Evolutionary conservation across 2,797 vertebrate species (phyloP), one percentile per base, ranked within the genome.

Genomic region (Sebastes minor): DNA sequence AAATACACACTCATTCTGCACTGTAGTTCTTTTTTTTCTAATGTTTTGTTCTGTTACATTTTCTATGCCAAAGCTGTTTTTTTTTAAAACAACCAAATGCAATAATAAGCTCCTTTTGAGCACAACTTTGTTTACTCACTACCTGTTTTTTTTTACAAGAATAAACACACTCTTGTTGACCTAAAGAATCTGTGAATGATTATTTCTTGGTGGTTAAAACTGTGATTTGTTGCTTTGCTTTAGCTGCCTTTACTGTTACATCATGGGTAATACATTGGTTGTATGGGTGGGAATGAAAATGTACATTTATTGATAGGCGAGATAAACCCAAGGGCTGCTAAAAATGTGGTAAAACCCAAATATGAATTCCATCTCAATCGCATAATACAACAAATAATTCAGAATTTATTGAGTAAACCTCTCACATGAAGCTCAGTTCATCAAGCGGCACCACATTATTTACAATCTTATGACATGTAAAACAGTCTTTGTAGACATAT

Each of bases 1-100:
- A 89, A 86, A 82, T 55, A 69, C 76, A 93, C 74, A 89, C 69
- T 89, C 84, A 88, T 75, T 90, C 92, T 95, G 95, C 94, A 95
- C 94, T 96, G 94, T 95, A 89, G 74, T 88, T 93, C 86, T 72
- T 74, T 69, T 52, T 75, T 85, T 75, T 20, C 73, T 35, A 16
- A 56, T 66, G 14, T 80, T 81, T 80, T 72, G 5, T 71, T 77
- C 23, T 69, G 38, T 72, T 23, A 1, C 14, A 10, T 57, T 84
- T 68, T 57, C 32, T 28, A 32, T 82, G 68, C 42, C 25, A 65
- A 61, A 67, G 65, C 78, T 71, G 76, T 86, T 84, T 74, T 70
- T 57, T 4, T 8, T 38, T 38, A 27, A 56, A 81, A 69, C 42
- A 83, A 83, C 32, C 59, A 62, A 62, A 85, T 89, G 71, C 84